phyloP scores from a whole-genome alignment of 2,797 vertebrate species.

The Vireo griseus region DNA sequence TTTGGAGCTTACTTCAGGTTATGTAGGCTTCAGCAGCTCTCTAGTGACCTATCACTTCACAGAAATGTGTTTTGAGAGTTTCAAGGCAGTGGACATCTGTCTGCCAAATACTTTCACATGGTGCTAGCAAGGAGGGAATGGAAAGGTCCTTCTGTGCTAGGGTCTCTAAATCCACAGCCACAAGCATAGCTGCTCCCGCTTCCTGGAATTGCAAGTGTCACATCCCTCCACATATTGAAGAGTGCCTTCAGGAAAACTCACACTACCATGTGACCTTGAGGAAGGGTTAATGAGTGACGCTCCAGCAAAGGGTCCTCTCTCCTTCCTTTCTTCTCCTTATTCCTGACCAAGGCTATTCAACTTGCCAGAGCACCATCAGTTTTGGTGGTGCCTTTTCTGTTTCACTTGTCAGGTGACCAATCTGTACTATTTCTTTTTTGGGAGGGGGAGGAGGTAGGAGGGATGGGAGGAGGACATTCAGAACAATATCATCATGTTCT shows the following conservation, averaged over 20 bases:
- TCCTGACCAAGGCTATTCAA: background rate
- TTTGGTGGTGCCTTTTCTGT: background rate
- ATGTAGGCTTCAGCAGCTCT: conserved; percentile 30
- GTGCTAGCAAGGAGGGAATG: background rate
- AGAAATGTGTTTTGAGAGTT: conserved; percentile 39
- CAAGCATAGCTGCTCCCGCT: background rate
- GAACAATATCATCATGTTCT: background rate
- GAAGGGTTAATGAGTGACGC: background rate
- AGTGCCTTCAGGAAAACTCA: background rate
- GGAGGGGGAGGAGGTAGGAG: too few relatives aligned
- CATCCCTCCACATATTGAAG: background rate
- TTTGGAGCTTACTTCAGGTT: conserved; percentile 49
- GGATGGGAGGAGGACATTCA: background rate
- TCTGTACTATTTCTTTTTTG: background rate
- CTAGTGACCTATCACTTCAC: conserved; percentile 23
- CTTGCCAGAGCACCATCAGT: background rate
- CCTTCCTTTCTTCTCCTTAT: background rate
- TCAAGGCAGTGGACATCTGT: background rate
- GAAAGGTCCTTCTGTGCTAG: background rate
- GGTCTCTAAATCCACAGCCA: background rate
- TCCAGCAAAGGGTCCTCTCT: fast-evolving
- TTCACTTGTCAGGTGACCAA: background rate
- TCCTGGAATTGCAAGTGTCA: background rate
- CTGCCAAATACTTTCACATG: conserved; percentile 31
- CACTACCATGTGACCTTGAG: background rate